A percentile compares a stretch with the other conserved stretches of the same genome.
These are phyloP conservation scores for Heliocidaris tuberculata DNA, from an alignment of 35 echinoderm and acorn worm species.

Conservation along the genomic window DNA sequence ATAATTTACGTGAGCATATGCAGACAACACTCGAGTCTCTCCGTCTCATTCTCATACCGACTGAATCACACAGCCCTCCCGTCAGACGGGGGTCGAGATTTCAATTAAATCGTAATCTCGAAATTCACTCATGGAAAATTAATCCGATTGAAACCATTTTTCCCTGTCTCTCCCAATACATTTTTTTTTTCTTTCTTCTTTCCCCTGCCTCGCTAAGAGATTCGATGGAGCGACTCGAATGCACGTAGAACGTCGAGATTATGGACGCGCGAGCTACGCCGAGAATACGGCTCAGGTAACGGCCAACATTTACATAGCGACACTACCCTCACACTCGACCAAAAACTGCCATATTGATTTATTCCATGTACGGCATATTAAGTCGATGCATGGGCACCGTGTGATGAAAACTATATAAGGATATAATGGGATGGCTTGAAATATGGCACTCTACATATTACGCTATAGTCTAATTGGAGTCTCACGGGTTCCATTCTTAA, in stretches of 20 bases:
- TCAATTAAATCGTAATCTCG: conserved; percentile 54
- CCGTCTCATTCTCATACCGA: neutral
- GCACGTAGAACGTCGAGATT: conserved; percentile 14
- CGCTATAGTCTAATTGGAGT: neutral
- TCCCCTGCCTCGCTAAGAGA: neutral
- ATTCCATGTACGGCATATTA: conserved; percentile 34
- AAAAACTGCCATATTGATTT: conserved; percentile 36
- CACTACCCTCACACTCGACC: conserved; percentile 3
- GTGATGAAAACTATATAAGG: conserved; percentile 14
- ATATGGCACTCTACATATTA: conserved; percentile 19
- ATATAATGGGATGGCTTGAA: neutral
- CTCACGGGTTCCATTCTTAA: neutral
- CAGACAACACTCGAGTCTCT: neutral
- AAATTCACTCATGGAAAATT: conserved; percentile 53
- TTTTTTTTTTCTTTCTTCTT: neutral
- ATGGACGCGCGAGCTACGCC: neutral
- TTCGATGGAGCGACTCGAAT: conserved; percentile 18
- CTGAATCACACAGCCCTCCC: neutral
- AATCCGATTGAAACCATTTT: conserved; percentile 50
- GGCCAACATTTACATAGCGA: conserved; percentile 40
- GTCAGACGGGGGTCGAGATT: conserved; percentile 36
- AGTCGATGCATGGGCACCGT: neutral
- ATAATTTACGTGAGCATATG: conserved; percentile 6
- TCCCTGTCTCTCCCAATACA: neutral
- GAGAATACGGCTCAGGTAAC: conserved; percentile 19